Base-by-base conservation (phyloP, 2,888 invertebrate species). In the Hermaeophaga mercurialis region DNA sequence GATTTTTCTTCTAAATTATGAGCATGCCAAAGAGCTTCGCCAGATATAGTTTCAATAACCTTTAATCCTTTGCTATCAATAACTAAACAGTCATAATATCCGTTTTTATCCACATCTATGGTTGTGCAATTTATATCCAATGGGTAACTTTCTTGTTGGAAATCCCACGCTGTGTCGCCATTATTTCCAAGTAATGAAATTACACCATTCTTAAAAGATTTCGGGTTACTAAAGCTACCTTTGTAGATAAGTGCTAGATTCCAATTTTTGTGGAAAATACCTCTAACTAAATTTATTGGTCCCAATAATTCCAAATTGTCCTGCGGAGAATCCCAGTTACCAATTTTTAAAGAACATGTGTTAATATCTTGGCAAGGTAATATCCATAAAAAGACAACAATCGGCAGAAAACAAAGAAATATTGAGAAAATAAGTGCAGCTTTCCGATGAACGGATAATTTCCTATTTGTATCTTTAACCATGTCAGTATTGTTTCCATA, bases 181-280 rank as follows among this genome's bases (percentile, higher is more conserved):
- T 87, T 46, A 87, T 83, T 59, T 22, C 66, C 68, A 47, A 61
- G 53, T 44, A 67, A 60, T 6, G 67, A 66, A 5, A 67, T 58
- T 15, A 68, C 56, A 31, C 76, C 77, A 56, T 77, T 78, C 57
- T 78, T 73, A 7, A 67, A 75, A 58, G 79, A 79, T 44, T 83
- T 82, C 3, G 79, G 78, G 49, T 80, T 82, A 76, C 85, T 84
- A 46, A 84, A 81, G 71, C 86, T 86, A 4, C 88, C 88, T 54
- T 88, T 83, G 68, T 89, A 86, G 58, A 91, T 83, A 66, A 90
- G 85, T 64, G 90, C 87, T 36, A 91, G 75, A 75, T 89, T 90
- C 65, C 84, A 84, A 36, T 85, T 85, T 66, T 84, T 82, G 28
- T 84, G 83, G 54, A 84, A 79, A 1, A 84, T 78, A 0, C 87